Conservation (phyloP, 2,888 invertebrate genomes). For the Eubasilissa splendida region DNA sequence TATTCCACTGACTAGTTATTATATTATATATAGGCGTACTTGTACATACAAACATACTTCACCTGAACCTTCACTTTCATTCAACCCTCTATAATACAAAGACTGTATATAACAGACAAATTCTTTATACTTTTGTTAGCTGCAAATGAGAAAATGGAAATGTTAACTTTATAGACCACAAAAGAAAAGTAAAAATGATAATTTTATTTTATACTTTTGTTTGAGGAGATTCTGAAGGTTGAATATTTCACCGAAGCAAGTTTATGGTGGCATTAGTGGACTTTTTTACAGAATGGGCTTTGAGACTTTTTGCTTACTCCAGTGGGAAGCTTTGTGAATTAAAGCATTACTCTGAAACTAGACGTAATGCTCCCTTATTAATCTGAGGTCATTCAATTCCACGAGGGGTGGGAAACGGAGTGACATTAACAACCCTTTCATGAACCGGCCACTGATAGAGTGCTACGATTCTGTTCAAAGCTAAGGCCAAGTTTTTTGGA, state of each 20-base stretch:
- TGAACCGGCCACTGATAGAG: conserved; percentile 39
- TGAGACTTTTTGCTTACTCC: conserved; percentile 39
- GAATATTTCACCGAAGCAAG: conserved; percentile 46
- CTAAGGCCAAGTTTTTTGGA: conserved; percentile 7
- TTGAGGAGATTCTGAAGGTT: conserved; percentile 43
- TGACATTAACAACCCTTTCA: conserved; percentile 48
- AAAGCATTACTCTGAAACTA: conserved; percentile 47
- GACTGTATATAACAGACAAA: conserved; percentile 25
- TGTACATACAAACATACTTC: no score
- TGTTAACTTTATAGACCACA: conserved; percentile 42
- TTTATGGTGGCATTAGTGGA: conserved; percentile 51
- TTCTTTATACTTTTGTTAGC: conserved; percentile 40
- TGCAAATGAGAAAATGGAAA: conserved; percentile 49
- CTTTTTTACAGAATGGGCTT: conserved; percentile 42
- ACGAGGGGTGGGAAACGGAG: conserved; percentile 34
- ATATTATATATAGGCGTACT: no score
- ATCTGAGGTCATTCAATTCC: conserved; percentile 47
- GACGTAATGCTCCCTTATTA: conserved; percentile 49
- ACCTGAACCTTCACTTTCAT: no score
- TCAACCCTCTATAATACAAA: no score
- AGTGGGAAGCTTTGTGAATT: conserved; percentile 47
- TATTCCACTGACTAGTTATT: no score
- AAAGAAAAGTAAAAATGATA: conserved; percentile 51
- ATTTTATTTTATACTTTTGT: conserved; percentile 50
- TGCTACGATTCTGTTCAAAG: conserved; percentile 27